Percentiles rank a stretch among this genome's conserved stretches.
phyloP scores from a whole-genome alignment of 2,113 vertebrate genomes.

The Channa argus region DNA sequence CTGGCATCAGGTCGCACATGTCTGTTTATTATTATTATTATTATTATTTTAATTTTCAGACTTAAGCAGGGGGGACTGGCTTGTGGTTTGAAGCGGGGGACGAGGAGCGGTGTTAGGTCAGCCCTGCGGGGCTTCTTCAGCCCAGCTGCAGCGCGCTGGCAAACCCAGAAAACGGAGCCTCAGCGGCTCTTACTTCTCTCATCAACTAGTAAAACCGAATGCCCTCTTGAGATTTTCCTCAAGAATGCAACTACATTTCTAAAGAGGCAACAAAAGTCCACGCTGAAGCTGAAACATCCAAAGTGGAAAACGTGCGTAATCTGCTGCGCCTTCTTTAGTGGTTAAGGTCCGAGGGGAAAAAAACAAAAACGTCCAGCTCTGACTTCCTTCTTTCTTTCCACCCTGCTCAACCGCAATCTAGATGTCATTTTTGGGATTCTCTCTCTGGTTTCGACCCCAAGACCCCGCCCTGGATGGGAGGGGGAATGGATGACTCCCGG shows the following conservation, averaged over 20 bases:
- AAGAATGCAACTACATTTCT: slow-evolving; percentile 58
- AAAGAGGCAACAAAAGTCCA: slow-evolving; percentile 31
- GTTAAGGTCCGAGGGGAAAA: not conserved
- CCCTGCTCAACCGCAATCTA: slow-evolving; percentile 68
- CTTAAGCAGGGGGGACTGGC: not conserved
- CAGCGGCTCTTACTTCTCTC: slow-evolving; percentile 52
- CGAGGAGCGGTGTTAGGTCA: slow-evolving; percentile 17
- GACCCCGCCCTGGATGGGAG: slow-evolving; percentile 57
- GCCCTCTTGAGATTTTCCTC: slow-evolving; percentile 28
- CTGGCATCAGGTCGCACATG: slow-evolving; percentile 88
- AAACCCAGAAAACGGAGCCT: slow-evolving; percentile 65
- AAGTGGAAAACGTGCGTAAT: slow-evolving; percentile 22
- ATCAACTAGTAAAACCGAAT: slow-evolving; percentile 49
- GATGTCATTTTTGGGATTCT: slow-evolving; percentile 82
- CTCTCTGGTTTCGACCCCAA: slow-evolving; percentile 61
- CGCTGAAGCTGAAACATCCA: slow-evolving; percentile 1
- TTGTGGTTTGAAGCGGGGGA: slow-evolving; percentile 15
- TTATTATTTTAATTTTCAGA: too few species aligned
- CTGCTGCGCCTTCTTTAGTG: not conserved
- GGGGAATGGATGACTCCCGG: slow-evolving; percentile 63
- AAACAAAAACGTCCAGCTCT: not conserved
- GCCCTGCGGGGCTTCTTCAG: slow-evolving; percentile 57
- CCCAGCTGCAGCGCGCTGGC: slow-evolving; percentile 55
- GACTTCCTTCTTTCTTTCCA: slow-evolving; percentile 44
- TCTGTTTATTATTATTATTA: not conserved